Percentiles rank a stretch among this genome's conserved stretches.
phyloP scores from a whole-genome alignment of 92 coral and sea anemone species.

The Desmophyllum pertusum region DNA sequence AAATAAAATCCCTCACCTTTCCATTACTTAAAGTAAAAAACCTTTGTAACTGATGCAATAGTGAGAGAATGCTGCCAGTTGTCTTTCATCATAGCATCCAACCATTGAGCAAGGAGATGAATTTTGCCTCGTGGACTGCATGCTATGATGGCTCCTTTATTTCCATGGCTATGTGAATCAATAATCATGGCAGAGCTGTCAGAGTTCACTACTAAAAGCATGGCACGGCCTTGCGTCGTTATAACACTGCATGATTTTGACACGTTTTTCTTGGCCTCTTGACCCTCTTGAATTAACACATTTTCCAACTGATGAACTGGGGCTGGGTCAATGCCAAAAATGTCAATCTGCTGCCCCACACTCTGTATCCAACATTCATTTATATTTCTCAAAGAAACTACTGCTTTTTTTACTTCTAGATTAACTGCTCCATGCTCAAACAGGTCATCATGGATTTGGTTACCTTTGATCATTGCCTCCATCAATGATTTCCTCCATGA shows the following conservation, averaged over 20 bases:
- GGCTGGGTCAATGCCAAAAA: conserved; percentile 16
- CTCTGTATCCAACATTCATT: conserved; percentile 31
- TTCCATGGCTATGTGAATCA: too few species aligned
- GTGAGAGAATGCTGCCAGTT: conserved; percentile 15
- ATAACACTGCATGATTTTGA: conserved; percentile 25
- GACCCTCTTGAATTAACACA: background rate
- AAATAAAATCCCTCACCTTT: too few species aligned
- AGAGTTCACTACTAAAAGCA: conserved; percentile 8
- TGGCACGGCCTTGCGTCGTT: background rate
- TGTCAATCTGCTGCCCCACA: conserved; percentile 20
- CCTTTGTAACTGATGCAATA: conserved; percentile 1
- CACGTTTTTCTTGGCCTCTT: background rate
- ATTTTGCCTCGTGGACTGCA: conserved; percentile 2
- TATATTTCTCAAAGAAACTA: too few species aligned
- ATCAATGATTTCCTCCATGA: too few species aligned
- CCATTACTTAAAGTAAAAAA: background rate
- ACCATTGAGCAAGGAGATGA: conserved; percentile 16
- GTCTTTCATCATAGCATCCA: conserved; percentile 41
- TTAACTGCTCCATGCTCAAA: too few species aligned
- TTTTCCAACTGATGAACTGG: conserved; percentile 20
- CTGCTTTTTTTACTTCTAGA: too few species aligned
- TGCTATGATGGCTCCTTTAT: conserved; percentile 39
- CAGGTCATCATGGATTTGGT: too few species aligned
- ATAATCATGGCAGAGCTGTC: conserved; percentile 25
- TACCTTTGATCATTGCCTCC: too few species aligned